Evolutionary conservation across 2,797 vertebrate genomes (phyloP).

Genomic region (Diplodus sargus): DNA sequence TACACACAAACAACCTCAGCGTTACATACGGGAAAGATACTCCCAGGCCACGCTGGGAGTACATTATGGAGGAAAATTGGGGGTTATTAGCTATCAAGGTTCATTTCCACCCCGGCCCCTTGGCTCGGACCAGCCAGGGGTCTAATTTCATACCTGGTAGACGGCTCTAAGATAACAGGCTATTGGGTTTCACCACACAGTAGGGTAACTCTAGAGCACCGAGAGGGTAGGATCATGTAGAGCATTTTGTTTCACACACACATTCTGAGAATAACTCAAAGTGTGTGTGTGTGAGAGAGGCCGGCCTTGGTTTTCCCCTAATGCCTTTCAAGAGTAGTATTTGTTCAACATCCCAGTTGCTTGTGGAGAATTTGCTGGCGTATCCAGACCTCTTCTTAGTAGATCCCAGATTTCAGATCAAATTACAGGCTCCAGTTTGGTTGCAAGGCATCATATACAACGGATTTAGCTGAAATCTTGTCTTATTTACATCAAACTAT

Average conservation of each 20-base stretch:
- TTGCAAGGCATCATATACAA: slow-evolving; percentile 18
- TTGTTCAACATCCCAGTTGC: slow-evolving; percentile 41
- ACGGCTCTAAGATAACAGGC: slow-evolving; percentile 84
- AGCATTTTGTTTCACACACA: slow-evolving; percentile 84
- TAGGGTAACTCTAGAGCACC: slow-evolving; percentile 83
- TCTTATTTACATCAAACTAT: slow-evolving; percentile 10
- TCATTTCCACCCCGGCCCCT: slow-evolving; percentile 82
- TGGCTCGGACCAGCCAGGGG: slow-evolving; percentile 76
- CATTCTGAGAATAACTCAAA: slow-evolving; percentile 81
- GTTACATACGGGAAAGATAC: slow-evolving; percentile 14
- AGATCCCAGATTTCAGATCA: slow-evolving; percentile 32
- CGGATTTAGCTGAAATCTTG: background rate
- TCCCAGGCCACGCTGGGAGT: slow-evolving; percentile 65
- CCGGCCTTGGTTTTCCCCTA: slow-evolving; percentile 52
- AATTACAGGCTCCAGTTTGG: slow-evolving; percentile 17
- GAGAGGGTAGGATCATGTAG: slow-evolving; percentile 78
- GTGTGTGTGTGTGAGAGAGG: slow-evolving; percentile 57
- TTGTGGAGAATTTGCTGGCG: slow-evolving; percentile 22
- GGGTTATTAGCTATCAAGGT: slow-evolving; percentile 83
- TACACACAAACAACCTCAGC: slow-evolving; percentile 38
- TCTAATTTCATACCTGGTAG: slow-evolving; percentile 85
- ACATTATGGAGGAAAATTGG: slow-evolving; percentile 83
- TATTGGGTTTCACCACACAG: slow-evolving; percentile 85
- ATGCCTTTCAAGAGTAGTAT: slow-evolving; percentile 53
- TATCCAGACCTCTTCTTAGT: slow-evolving; percentile 1